Evolutionary conservation across 2,797 vertebrate species (phyloP).

Genomic region (Sebastes hopkinsi): DNA sequence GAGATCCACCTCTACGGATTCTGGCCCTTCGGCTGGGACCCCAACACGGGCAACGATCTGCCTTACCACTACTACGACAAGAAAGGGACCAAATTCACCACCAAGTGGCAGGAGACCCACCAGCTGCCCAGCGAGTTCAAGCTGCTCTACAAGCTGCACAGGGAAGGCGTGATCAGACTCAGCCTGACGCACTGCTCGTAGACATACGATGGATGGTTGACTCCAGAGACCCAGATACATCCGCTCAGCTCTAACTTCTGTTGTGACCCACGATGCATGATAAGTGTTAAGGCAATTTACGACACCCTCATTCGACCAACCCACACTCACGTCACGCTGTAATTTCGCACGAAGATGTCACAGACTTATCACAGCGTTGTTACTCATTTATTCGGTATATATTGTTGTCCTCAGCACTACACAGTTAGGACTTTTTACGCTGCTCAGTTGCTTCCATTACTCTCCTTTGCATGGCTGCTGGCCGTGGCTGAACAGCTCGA

Average conservation of each 20-base stretch:
- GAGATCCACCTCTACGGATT: slow-evolving; percentile 98
- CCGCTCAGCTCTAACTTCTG: slow-evolving; percentile 40
- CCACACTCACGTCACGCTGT: slow-evolving; percentile 22
- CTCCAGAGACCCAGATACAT: slow-evolving; percentile 40
- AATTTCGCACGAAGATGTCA: slow-evolving; percentile 41
- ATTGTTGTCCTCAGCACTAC: slow-evolving; percentile 34
- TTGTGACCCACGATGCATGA: slow-evolving; percentile 68
- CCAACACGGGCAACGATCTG: slow-evolving; percentile 94
- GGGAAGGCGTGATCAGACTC: slow-evolving; percentile 93
- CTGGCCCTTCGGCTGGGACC: slow-evolving; percentile 98
- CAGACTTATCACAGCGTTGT: slow-evolving; percentile 21
- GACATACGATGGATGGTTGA: slow-evolving; percentile 47
- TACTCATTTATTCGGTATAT: slow-evolving; percentile 19
- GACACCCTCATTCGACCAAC: slow-evolving; percentile 33
- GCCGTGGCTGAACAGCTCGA: slow-evolving; percentile 24
- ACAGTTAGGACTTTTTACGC: slow-evolving; percentile 24
- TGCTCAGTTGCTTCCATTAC: slow-evolving; percentile 51
- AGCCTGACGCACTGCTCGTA: slow-evolving; percentile 94
- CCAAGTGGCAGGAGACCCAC: slow-evolving; percentile 99
- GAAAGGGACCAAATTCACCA: slow-evolving; percentile 99
- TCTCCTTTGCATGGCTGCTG: slow-evolving; percentile 61
- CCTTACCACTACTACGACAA: slow-evolving; percentile 99
- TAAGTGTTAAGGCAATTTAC: slow-evolving; percentile 44
- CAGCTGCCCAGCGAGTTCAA: slow-evolving; percentile 98
- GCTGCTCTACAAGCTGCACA: slow-evolving; percentile 95